These are phyloP conservation scores for Apis dorsata DNA, from an alignment of 1,140 invertebrate genomes.

Conservation along the genomic window DNA sequence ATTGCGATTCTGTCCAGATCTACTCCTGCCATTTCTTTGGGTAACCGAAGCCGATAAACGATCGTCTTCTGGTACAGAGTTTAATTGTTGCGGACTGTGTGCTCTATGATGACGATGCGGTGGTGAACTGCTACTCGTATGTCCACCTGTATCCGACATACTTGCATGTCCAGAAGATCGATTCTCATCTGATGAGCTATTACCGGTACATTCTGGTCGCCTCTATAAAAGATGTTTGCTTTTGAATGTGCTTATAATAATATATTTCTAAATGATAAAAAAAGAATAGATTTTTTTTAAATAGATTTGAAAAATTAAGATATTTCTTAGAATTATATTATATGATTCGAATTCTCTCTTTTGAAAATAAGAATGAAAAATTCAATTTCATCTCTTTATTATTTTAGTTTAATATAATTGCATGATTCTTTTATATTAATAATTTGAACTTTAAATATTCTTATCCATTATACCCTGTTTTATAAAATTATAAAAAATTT, in stretches of 20 bases:
- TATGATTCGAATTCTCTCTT: too few relatives aligned
- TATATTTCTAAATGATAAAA: not conserved
- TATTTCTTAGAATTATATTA: not conserved
- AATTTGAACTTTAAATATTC: too few relatives aligned
- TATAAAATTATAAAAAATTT: too few relatives aligned
- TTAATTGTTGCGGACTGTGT: constrained; percentile 81
- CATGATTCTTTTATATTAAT: too few relatives aligned
- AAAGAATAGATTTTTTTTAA: too few relatives aligned
- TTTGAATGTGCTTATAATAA: not conserved
- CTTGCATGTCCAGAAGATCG: constrained; percentile 94
- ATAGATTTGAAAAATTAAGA: not conserved
- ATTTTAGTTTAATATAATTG: not conserved
- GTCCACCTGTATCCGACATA: constrained; percentile 91
- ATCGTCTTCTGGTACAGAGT: constrained; percentile 86
- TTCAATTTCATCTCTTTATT: not conserved
- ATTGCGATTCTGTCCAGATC: constrained; percentile 81
- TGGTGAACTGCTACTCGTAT: constrained; percentile 84
- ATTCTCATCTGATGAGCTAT: constrained; percentile 93
- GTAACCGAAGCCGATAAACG: constrained; percentile 84
- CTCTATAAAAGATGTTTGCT: constrained; percentile 78
- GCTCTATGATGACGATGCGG: constrained; percentile 80
- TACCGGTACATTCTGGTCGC: constrained; percentile 87
- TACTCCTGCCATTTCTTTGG: constrained; percentile 82
- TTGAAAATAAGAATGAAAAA: not conserved
- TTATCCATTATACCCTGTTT: too few relatives aligned